Conservation (phyloP, 2,113 vertebrate species). For the Varanus salvator region DNA sequence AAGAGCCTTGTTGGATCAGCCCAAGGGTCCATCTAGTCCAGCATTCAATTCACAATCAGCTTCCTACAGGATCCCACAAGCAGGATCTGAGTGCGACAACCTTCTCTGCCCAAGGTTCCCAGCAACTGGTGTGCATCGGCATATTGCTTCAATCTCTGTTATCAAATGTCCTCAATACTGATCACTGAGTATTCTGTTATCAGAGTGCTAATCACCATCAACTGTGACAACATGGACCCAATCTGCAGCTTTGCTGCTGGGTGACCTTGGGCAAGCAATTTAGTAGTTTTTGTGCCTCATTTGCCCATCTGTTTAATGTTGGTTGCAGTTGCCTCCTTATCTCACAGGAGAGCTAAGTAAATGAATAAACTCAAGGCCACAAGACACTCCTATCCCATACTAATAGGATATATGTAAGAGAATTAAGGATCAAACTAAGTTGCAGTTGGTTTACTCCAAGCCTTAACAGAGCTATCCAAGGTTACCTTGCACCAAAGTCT, state of each 20-base stretch:
- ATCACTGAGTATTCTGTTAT: background rate
- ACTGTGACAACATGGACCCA: background rate
- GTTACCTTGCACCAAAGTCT: conserved; percentile 7
- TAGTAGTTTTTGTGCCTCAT: conserved; percentile 7
- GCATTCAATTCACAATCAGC: too few relatives aligned
- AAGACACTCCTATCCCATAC: conserved; percentile 20
- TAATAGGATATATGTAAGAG: conserved; percentile 6
- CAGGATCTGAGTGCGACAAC: too few relatives aligned
- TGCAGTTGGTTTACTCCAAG: background rate
- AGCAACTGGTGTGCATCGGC: too few relatives aligned
- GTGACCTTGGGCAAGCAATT: conserved; percentile 24
- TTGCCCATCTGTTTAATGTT: conserved; percentile 29
- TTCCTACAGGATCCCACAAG: too few relatives aligned
- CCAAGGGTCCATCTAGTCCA: too few relatives aligned
- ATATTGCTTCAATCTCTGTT: background rate
- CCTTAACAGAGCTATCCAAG: conserved; percentile 31
- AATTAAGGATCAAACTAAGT: conserved; percentile 13
- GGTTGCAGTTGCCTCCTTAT: conserved; percentile 13
- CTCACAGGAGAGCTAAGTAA: conserved; percentile 7
- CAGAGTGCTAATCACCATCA: background rate
- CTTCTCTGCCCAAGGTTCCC: too few relatives aligned
- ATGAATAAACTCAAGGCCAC: conserved; percentile 25
- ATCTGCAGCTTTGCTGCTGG: background rate
- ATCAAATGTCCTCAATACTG: background rate
- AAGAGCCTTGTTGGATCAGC: too few relatives aligned